phyloP scores from a whole-genome alignment of 2,797 vertebrate species.

The Coracias cyanogaster region DNA sequence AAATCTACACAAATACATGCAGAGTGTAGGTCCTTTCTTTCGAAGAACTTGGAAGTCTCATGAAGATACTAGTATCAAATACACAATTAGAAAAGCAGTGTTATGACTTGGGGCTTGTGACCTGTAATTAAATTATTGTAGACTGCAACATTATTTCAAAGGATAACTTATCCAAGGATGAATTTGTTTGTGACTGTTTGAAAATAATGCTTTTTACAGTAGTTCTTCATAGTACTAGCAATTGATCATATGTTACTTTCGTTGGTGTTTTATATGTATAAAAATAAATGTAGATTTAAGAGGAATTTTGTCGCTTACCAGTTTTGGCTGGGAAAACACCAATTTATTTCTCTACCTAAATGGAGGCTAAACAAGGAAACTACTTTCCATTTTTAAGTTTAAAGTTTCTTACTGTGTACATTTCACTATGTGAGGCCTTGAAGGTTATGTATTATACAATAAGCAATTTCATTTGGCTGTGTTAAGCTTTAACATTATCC shows the following conservation, averaged over 20 bases:
- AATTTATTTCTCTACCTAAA: background rate
- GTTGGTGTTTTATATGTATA: background rate
- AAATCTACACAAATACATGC: fast-evolving
- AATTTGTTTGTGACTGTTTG: background rate
- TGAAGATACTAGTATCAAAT: background rate
- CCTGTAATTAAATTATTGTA: background rate
- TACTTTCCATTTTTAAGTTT: background rate
- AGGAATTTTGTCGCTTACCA: background rate
- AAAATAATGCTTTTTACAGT: background rate
- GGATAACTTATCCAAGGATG: background rate
- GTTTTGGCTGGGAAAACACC: background rate
- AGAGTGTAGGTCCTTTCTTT: background rate
- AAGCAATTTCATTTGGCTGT: background rate
- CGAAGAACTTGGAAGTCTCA: background rate
- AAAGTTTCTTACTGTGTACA: background rate
- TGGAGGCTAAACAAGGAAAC: background rate
- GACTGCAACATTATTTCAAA: background rate
- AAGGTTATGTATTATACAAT: background rate
- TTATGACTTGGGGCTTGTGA: background rate
- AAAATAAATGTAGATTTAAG: background rate
- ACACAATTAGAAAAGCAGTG: background rate
- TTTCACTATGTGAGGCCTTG: background rate
- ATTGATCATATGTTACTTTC: background rate
- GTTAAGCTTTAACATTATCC: background rate
- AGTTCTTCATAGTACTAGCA: background rate